Percentiles rank a stretch among this genome's conserved stretches.
These are phyloP conservation scores for Parthenolecanium corni DNA, from an alignment of 2,888 invertebrate species.

Conservation along the genomic window DNA sequence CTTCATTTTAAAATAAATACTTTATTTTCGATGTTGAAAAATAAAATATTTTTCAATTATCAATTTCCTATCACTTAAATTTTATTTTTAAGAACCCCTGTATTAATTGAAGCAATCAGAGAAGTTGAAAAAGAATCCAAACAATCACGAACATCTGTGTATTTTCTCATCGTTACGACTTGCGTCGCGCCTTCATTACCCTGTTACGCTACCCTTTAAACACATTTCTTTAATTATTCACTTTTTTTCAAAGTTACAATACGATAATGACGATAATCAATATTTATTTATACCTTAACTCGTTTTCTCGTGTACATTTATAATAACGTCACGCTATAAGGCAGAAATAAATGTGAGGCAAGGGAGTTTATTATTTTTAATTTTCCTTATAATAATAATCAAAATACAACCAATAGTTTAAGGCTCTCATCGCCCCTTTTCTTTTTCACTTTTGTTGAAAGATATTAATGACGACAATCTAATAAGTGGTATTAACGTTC, in stretches of 20 bases:
- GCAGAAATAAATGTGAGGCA: not conserved
- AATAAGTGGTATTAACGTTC: constrained; percentile 18
- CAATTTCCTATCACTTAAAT: too few species aligned
- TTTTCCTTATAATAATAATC: constrained; percentile 22
- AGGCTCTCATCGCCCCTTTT: not conserved
- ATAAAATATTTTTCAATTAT: too few species aligned
- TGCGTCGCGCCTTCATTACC: constrained; percentile 22
- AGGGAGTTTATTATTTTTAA: not conserved
- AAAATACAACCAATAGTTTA: constrained; percentile 16
- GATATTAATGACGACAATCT: constrained; percentile 21
- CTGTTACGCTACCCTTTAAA: constrained; percentile 27
- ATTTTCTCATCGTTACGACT: constrained; percentile 23
- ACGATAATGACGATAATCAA: constrained; percentile 28
- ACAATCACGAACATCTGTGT: constrained; percentile 19
- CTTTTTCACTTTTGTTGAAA: constrained; percentile 14
- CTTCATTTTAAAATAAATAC: too few species aligned
- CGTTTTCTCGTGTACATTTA: constrained; percentile 5
- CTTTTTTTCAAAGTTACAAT: constrained; percentile 19
- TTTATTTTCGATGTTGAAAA: too few species aligned
- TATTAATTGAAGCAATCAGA: constrained; percentile 25
- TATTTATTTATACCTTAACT: constrained; percentile 19
- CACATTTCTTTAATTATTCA: constrained; percentile 27
- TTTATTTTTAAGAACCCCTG: constrained; percentile 6
- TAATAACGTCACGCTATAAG: constrained; percentile 24
- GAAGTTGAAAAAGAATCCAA: constrained; percentile 4